phyloP scores from a whole-genome alignment of 1,140 invertebrate genomes.

The Drosophila pallidifrons region DNA sequence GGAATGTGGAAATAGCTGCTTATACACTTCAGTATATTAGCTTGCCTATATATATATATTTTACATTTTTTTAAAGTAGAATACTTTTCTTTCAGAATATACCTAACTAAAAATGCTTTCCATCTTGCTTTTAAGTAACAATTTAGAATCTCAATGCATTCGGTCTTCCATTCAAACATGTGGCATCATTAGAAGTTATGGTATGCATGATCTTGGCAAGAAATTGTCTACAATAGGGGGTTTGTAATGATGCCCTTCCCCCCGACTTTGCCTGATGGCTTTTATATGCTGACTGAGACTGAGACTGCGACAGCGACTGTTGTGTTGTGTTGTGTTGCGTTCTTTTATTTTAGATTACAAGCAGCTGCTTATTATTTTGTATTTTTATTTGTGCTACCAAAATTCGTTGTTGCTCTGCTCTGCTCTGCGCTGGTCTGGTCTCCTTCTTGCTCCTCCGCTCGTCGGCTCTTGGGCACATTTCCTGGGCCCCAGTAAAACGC shows the following conservation, averaged over 20 bases:
- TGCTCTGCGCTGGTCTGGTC: no score
- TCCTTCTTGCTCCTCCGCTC: not conserved
- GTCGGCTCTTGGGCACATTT: slow-evolving; percentile 10
- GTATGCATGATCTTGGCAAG: not conserved
- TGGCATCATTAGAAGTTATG: no score
- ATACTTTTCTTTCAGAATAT: no score
- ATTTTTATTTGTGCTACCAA: slow-evolving; percentile 37
- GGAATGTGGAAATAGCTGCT: no score
- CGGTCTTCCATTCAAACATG: not conserved
- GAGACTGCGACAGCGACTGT: not conserved
- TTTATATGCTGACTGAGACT: slow-evolving; percentile 10
- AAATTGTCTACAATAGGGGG: not conserved
- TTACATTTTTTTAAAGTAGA: no score
- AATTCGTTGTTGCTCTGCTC: slow-evolving; percentile 14
- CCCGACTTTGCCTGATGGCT: not conserved
- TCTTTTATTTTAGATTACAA: slow-evolving; percentile 48
- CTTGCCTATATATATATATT: no score
- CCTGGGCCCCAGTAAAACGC: slow-evolving; percentile 46
- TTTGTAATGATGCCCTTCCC: not conserved
- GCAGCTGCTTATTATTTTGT: slow-evolving; percentile 56
- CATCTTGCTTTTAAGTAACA: not conserved
- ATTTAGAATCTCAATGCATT: not conserved
- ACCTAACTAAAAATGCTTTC: no score
- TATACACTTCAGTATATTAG: no score
- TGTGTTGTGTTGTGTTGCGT: not conserved